Base-by-base conservation (phyloP, 2,113 vertebrate genomes). In the Cacatua alba region DNA sequence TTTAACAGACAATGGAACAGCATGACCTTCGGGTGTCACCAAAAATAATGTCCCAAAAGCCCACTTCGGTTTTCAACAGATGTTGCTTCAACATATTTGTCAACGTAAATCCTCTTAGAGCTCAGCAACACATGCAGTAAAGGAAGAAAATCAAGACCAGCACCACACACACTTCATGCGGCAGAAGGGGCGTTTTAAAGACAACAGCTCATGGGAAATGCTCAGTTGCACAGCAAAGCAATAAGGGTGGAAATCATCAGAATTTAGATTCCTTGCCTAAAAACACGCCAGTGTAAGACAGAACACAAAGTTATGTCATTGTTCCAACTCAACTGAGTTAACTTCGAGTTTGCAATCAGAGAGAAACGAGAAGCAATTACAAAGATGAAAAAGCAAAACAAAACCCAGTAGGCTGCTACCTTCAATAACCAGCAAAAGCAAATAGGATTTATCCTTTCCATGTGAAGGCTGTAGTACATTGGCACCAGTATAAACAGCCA, bases 61-160 rank as follows among this genome's bases (percentile, higher is more conserved):
- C 90, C 86, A 92, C 88, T 95, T 63, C 52, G 72, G 49, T 90
- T 91, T 88, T 64, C 92, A 93, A 62, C 95, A 93, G 94, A 94
- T 95, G 90, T 86, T 70, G 62, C 62, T 76, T 93, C 82, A 65
- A 93, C 28, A 3, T 88, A 86, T 87, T 93, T 91, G 62, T 92
- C 88, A 76, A 49, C 24, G 82, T 49, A 94, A 96, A 97, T 92
- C 86, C 81, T 93, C 81, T 93, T 41, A 84, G 62, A 83, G 65
- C 33, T 68, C 16, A 3, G 77, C 20, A 78, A 71, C 35, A 35
- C 48, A 23, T 37, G 37, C 48, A 68, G 62, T 51, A 90, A n/a
- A 88, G 62, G 44, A 91, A 86, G 46, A 62, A 78, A 93, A 90
- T 17, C 43, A 48, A 90, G 43, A 70, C 9, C 10, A 82, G 33